phyloP scores from a whole-genome alignment of 2,113 vertebrate species.

The Thalassarche chlororhynchos region DNA sequence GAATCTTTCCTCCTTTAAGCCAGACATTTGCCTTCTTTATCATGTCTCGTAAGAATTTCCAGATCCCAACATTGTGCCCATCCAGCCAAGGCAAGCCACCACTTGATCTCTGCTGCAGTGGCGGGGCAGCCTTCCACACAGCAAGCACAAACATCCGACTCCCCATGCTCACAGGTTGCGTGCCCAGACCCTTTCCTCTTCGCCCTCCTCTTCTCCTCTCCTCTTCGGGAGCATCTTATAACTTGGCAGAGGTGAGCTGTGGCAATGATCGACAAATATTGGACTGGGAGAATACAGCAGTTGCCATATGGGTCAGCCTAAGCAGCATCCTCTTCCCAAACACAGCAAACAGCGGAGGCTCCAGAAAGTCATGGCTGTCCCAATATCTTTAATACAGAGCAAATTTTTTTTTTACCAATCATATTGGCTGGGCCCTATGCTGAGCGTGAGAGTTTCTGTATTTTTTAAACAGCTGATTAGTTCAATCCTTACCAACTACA shows the following conservation, averaged over 20 bases:
- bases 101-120: neutral
- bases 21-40: neutral
- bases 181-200: neutral
- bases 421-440: neutral
- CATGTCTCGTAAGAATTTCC: neutral
- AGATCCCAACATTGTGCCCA: neutral
- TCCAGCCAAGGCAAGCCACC: neutral
- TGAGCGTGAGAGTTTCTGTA: neutral
- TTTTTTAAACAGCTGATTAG: neutral
- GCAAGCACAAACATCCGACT: neutral
- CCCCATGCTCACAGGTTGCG: accelerated
- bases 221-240: neutral
- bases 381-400: neutral
- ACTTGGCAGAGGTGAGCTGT: neutral
- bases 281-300: neutral
- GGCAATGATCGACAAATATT: accelerated
- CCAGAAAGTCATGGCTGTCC: neutral
- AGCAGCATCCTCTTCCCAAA: neutral
- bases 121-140: neutral
- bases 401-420: neutral
- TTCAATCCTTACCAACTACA: neutral
- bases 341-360: neutral
- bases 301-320: neutral
- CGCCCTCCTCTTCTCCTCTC: no score
- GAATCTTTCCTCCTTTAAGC: no score